These are phyloP conservation scores for Corythornis cristatus DNA, from an alignment of 2,113 vertebrate species.

Conservation along the genomic window DNA sequence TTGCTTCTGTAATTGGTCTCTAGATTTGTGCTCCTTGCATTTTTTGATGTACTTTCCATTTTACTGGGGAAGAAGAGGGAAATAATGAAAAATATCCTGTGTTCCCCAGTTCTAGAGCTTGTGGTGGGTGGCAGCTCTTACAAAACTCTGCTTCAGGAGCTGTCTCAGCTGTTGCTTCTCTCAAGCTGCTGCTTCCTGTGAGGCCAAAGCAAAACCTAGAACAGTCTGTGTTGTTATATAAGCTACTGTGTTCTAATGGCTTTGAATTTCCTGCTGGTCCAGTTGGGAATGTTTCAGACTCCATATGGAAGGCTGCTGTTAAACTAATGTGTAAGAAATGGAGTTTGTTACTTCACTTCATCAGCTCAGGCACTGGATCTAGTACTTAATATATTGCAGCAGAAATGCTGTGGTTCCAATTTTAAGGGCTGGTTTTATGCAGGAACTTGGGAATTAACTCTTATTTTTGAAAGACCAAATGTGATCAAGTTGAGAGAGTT, in stretches of 20 bases:
- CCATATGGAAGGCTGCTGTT: not conserved
- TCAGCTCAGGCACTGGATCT: not conserved
- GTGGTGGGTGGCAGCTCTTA: constrained; percentile 21
- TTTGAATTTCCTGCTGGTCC: constrained; percentile 3
- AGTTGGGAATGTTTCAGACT: not conserved
- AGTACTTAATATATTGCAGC: not conserved
- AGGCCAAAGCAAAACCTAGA: constrained; percentile 17
- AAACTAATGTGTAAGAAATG: not conserved
- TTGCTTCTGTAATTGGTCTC: not conserved
- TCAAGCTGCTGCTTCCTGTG: constrained; percentile 18
- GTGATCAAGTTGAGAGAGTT: not conserved
- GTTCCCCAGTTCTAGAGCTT: not conserved
- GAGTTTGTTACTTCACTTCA: not conserved
- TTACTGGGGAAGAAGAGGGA: not conserved
- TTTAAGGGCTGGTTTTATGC: not conserved
- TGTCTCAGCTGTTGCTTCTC: constrained; percentile 2
- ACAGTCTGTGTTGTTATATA: constrained; percentile 7
- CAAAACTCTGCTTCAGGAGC: not conserved
- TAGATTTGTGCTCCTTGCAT: not conserved
- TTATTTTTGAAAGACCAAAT: not conserved
- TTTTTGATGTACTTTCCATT: not conserved
- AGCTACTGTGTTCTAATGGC: constrained; percentile 5
- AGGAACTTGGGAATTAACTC: not conserved
- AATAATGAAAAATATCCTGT: not conserved
- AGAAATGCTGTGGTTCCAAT: not conserved